phyloP scores from a whole-genome alignment of 2,888 invertebrate genomes.

The Carpatolechia fugitivella region DNA sequence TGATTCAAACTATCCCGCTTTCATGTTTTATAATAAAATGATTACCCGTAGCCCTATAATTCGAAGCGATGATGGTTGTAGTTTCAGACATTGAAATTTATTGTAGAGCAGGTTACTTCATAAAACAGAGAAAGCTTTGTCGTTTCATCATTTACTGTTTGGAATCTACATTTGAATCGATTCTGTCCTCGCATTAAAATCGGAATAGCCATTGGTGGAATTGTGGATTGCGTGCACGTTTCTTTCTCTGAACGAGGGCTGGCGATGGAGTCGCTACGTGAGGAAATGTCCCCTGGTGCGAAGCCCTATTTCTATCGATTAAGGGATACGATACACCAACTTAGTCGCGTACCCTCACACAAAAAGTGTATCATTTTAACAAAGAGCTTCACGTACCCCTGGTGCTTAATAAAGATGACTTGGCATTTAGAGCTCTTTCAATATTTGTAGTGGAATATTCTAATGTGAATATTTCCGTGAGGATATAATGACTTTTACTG shows the following conservation, averaged over 20 bases:
- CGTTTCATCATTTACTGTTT: background rate
- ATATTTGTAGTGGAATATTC: background rate
- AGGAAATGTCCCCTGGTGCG: constrained; percentile 47
- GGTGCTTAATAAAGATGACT: constrained; percentile 13
- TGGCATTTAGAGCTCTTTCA: constrained; percentile 1
- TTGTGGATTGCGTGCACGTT: constrained; percentile 61
- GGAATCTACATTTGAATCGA: constrained; percentile 25
- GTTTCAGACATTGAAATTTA: background rate
- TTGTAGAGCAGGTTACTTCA: background rate
- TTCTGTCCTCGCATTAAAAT: constrained; percentile 35
- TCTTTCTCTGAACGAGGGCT: constrained; percentile 51
- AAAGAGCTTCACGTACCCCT: constrained; percentile 4
- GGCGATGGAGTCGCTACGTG: constrained; percentile 49
- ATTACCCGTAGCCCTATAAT: background rate
- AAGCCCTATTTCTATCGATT: constrained; percentile 44
- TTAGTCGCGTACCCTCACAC: constrained; percentile 20
- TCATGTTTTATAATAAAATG: constrained; percentile 6
- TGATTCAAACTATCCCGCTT: background rate
- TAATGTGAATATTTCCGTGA: too few species aligned
- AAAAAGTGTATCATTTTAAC: constrained; percentile 5
- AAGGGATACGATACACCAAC: constrained; percentile 24
- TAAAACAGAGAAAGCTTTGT: background rate
- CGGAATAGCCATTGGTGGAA: constrained; percentile 33
- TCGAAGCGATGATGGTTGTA: background rate
- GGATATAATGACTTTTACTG: too few species aligned